Evolutionary conservation across 2,888 invertebrate species (phyloP).

Genomic region (Parnassius apollo): DNA sequence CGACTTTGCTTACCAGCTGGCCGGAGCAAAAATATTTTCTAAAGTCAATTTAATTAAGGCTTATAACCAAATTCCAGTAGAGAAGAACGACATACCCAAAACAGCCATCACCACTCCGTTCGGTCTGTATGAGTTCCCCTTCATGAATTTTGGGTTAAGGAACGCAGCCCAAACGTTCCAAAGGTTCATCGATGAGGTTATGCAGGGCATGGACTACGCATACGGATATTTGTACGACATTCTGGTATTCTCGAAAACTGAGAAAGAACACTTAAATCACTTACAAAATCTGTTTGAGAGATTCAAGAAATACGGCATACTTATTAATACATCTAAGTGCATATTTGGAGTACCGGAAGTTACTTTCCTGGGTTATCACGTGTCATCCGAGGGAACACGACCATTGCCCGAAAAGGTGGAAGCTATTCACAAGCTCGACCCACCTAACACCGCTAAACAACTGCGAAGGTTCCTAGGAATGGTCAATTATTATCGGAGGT

Average conservation of each 20-base stretch:
- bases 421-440: background rate
- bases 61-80: conserved; percentile 34
- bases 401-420: background rate
- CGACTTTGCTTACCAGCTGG: conserved; percentile 41
- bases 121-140: no score
- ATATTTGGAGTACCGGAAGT: no score
- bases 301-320: background rate
- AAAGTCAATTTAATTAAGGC: conserved; percentile 45
- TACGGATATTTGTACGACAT: conserved; percentile 22
- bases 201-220: conserved; percentile 1
- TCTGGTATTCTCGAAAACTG: conserved; percentile 20
- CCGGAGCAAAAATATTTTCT: conserved; percentile 30
- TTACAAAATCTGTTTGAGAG: conserved; percentile 32
- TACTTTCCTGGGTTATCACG: no score
- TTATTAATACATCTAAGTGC: background rate
- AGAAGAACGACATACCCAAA: background rate
- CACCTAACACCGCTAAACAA: background rate
- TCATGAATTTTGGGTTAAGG: no score
- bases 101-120: no score
- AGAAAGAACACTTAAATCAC: conserved; percentile 52
- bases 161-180: conserved; percentile 32
- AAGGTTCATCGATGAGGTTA: conserved; percentile 20
- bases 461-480: conserved; percentile 2
- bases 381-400: no score
- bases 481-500: no score